phyloP scores from a whole-genome alignment of 1,140 invertebrate genomes.

The Cyclina sinensis region DNA sequence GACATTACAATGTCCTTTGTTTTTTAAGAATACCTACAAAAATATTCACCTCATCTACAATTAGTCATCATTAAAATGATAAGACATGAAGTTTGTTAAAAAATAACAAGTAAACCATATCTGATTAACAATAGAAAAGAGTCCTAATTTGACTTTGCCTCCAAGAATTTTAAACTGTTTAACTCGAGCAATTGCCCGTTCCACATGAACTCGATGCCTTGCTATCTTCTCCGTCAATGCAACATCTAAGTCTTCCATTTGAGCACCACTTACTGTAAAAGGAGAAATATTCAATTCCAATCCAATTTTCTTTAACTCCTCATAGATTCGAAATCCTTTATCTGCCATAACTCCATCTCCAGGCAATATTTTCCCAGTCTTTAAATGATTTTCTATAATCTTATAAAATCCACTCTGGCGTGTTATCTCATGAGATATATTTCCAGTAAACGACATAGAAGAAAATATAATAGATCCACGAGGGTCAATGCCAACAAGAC shows the following conservation, averaged over 20 bases:
- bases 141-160: no score
- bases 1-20: no score
- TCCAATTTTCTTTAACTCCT: no score
- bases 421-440: no score
- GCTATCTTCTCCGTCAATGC: not conserved
- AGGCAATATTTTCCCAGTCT: not conserved
- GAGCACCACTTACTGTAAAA: not conserved
- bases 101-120: no score
- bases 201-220: not conserved
- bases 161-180: not conserved
- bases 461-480: conserved; percentile 37
- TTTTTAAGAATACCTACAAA: no score
- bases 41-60: no score
- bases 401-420: not conserved
- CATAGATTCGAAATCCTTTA: no score
- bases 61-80: no score
- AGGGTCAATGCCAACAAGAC: conserved; percentile 38
- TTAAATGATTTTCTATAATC: not conserved
- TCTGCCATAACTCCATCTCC: conserved; percentile 6
- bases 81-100: no score
- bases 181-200: not conserved
- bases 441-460: conserved; percentile 25
- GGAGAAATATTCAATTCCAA: no score
- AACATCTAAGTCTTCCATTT: not conserved
- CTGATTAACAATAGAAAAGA: no score